Base-by-base conservation (phyloP, 2,888 invertebrate genomes). In the Chironomus tentans region DNA sequence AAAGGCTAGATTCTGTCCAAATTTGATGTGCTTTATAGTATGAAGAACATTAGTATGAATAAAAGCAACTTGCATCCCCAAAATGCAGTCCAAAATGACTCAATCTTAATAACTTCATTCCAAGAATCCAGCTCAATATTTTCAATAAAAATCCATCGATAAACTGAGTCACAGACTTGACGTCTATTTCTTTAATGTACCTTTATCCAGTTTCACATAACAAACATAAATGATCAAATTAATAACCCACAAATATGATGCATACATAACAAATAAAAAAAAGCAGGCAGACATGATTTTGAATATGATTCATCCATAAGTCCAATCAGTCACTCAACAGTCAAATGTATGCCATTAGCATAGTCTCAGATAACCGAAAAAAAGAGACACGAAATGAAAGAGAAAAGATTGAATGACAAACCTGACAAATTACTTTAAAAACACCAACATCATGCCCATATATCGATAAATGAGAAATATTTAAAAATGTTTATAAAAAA, bases 401-500 rank as follows among this genome's bases (percentile, higher is more conserved):
- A 50, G 15, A 15, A 56, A n/a, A 24, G 24, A 65, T 24, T 21
- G 65, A 65, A 24, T 65, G 65, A 65, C 65, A 65, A 65, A 65
- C 65, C 21, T 65, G 65, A 65, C 65, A 65, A 65, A 65, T 65
- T 65, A 65, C 65, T 65, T 65, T 24, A 65, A 65, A 65, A 65
- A 65, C 65, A 24, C 65, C 21, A 65, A 65, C 38, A 38, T 38
- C 38, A 38, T 38, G 38, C 13, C 62, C 22, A 24, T 22, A 56
- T 56, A 65, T 65, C 65, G 65, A 65, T 65, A 65, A 65, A 65
- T 56, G n/a, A n/a, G n/a, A n/a, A n/a, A 56, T n/a, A 7, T 56
- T 56, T 18, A 38, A 38, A n/a, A 38, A 38, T 38, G 38, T 38
- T 1, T 28, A 28, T 28, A 28, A 38, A 38, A n/a, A 38, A 38